Evolutionary conservation across 2,888 invertebrate species (phyloP), one percentile per base, ranked within the genome.

Genomic region (Liopterus haemorrhoidalis): DNA sequence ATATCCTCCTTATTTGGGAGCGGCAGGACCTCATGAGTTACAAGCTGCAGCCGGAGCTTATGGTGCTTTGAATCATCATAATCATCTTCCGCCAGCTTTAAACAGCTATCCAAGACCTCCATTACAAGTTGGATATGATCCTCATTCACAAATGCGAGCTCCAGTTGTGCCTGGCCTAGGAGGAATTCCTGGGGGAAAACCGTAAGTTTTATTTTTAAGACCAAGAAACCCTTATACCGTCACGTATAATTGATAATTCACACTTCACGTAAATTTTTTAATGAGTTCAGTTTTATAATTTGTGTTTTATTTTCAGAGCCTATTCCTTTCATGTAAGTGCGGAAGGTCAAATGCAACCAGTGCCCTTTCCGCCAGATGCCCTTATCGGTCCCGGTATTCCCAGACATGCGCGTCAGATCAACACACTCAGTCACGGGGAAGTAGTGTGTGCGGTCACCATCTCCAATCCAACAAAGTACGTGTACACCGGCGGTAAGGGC

Each of bases 401-500:
- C 8, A 76, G 91, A 41, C 91, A 88, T 61, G 92, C 92, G 32
- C 76, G 92, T 9, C 87, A 87, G 63, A 87, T 92, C 57, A 90
- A 89, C 64, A 89, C 90, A 5, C 69, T 96, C 51, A 87, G 85
- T 50, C 96, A 97, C 68, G 96, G 96, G 5, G 96, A 96, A 68
- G 91, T 96, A 30, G 96, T 96, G 22, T 96, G 96, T 67, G 96
- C 95, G 1, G 96, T 97, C 36, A 95, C 96, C 37, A 84, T 97
- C 64, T 88, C 91, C 46, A 75, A 81, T 63, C 82, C 85, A 48
- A 85, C 87, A 51, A 79, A 90, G 57, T 88, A 90, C 67, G 92
- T 95, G n/a, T 97, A 95, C 70, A 97, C 97, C 0, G 97, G 95
- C 18, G 95, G 95, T 51, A 96, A 95, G 70, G 92, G 92, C 46